Base-by-base conservation (phyloP, 2,888 invertebrate species). In the Pyrochroa serraticornis region DNA sequence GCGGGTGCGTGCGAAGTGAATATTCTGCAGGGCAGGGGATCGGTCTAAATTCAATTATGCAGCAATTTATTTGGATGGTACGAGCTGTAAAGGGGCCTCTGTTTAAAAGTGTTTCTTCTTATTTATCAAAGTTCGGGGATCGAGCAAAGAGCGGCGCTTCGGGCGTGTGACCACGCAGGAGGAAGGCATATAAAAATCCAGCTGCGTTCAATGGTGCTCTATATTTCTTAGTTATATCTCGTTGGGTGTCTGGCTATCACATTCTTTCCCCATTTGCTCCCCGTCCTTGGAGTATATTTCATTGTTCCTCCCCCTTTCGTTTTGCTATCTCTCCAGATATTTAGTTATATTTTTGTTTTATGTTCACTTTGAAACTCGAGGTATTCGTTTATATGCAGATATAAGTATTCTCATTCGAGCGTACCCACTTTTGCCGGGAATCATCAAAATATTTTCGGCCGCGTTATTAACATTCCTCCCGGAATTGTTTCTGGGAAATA, bases 221-320 rank as follows among this genome's bases (percentile, higher is more conserved):
- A 63, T 64, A 67, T 64, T 64, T 67, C 63, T 64, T 55, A 59
- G 58, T 65, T 67, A 64, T 63, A 64, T 64, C 64, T 64, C 58
- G 44, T 47, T 42, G 57, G 58, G 55, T 56, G 63, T 65, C 61
- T 58, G 56, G 55, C 58, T 59, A 64, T 65, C 54, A 55, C 49
- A 62, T 60, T 60, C 58, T 62, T 55, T 61, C 46, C 35, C 62
- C 62, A 52, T 64, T 55, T 54, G 34, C 33, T 45, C 34, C 50
- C 51, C 34, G 39, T 34, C 48, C 9, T 48, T 22, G 6, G 42
- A 42, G 55, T 50, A 45, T 49, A 49, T 45, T 54, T 49, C 54
- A 59, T 54, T 59, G 59, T 49, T 59, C 49, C 39, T 22, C 32
- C 37, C 30, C 36, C 31, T 31, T 48, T 33, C 48, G 36, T 55